Percentiles rank a stretch among this genome's conserved stretches.
These are phyloP conservation scores for Murina feae DNA, from an alignment of 2,113 vertebrate species.

Conservation along the genomic window DNA sequence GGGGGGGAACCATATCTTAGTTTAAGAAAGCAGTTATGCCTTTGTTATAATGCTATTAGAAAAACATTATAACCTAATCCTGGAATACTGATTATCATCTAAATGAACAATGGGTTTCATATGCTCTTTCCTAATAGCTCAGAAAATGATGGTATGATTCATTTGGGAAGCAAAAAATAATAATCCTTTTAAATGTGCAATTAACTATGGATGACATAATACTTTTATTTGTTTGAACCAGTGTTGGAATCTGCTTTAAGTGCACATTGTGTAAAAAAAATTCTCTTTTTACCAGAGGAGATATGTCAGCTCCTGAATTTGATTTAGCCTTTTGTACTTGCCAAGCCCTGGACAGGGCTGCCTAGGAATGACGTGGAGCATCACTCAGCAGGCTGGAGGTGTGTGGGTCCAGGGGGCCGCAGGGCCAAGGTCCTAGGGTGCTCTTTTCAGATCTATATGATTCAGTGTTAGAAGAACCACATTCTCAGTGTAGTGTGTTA, in stretches of 20 bases:
- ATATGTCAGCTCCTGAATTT: conserved; percentile 11
- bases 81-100: conserved; percentile 17
- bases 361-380: background rate
- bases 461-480: background rate
- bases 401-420: background rate
- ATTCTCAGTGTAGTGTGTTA: background rate
- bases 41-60: conserved; percentile 20
- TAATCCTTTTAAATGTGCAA: conserved; percentile 33
- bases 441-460: background rate
- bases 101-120: conserved; percentile 16
- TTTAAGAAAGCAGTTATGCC: conserved; percentile 15
- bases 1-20: background rate
- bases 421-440: background rate
- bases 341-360: background rate
- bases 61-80: conserved; percentile 16
- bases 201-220: conserved; percentile 4
- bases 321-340: conserved; percentile 5
- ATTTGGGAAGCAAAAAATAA: conserved; percentile 29
- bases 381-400: background rate
- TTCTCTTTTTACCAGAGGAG: background rate
- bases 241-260: conserved; percentile 1
- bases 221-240: conserved; percentile 34
- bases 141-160: conserved; percentile 28
- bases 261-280: background rate
- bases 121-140: background rate